Base-by-base conservation (phyloP, 2,797 vertebrate genomes). In the Bradypus variegatus region DNA sequence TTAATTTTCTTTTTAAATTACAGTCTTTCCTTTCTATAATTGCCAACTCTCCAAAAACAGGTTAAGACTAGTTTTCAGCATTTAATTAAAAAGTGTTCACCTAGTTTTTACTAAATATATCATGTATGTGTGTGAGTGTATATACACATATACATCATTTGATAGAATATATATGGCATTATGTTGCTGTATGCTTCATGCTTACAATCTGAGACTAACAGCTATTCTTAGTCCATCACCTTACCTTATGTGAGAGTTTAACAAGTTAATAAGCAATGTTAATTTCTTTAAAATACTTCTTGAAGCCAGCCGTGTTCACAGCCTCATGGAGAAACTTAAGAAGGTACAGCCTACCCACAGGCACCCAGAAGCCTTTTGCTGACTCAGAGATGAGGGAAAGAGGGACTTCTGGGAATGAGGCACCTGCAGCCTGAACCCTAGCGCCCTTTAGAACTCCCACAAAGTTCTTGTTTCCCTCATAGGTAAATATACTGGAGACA, bases 31-130 rank as follows among this genome's bases (percentile, higher is more conserved):
- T 89, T 31, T 81, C 67, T 77, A 9, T 60, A 36, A 58, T 67
- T 84, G 67, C 48, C 84, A 86, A 77, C 83, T 75, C 45, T 83
- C 91, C 53, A 62, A 80, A 93, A 88, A 33, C 80, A 78, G n/a
- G 58, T 64, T 84, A 72, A n/a, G 12, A 80, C 79, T 86, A 72
- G 48, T 83, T 72, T 45, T 53, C 50, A 50, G 27, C 50, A n/a
- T 72, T 70, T 81, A 84, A 7, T 58, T 70, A 5, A 29, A 14
- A 89, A 91, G 15, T 33, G 1, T 82, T 88, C 84, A 48, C 38
- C 83, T 58, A 72, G 25, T 19, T 21, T 31, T 89, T 91, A 73
- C 36, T 84, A 55, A 88, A 15, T 70, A 27, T 13, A n/a, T 13
- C 41, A 31, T 48, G 41, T 27, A 45, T 41, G 70, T 41, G 21